Base-by-base conservation (phyloP, 1,140 invertebrate genomes). In the Triops cancriformis region DNA sequence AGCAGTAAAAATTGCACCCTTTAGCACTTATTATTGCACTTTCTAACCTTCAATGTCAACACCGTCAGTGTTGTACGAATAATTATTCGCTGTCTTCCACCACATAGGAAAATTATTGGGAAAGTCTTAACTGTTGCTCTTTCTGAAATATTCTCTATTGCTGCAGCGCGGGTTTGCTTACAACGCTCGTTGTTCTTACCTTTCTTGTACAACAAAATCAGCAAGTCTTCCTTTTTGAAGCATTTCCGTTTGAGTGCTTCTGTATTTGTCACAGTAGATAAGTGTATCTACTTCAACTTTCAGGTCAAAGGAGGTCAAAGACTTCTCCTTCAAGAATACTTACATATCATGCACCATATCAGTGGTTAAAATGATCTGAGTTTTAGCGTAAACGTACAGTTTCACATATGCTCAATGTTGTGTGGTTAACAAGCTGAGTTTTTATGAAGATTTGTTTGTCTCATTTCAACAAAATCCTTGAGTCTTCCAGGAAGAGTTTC, bases 341-440 rank as follows among this genome's bases (percentile, higher is more conserved):
- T 64, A 64, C 51, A 64, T 64, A 64, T 64, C 51, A 64, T 18
- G 18, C 51, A 64, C 51, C 51, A 64, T 64, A 64, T 75, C 74
- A 75, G 23, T 31, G 31, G 26, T 14, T 31, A 73, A 64, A 23
- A 18, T 64, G 23, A 64, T 6, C 18, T 64, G 14, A 64, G 51
- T 64, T 64, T 64, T n/a, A 23, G 23, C n/a, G 14, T 64, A 64
- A 64, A 37, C 7, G 31, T 41, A 31, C n/a, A 37, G 31, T n/a
- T 75, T 10, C 74, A 75, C 23, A 31, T 75, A 11, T 75, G 37
- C 28, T 75, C 74, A 75, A 41, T 75, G 74, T 75, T 26, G 37
- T 75, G n/a, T 75, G 74, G 73, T 73, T 42, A 75, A 42, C n/a
- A 75, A 41, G 28, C 31, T 14, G 43, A 23, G 23, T 26, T 23